Evolutionary conservation across 2,797 vertebrate species (phyloP).

Genomic region (Propithecus deckenii): DNA sequence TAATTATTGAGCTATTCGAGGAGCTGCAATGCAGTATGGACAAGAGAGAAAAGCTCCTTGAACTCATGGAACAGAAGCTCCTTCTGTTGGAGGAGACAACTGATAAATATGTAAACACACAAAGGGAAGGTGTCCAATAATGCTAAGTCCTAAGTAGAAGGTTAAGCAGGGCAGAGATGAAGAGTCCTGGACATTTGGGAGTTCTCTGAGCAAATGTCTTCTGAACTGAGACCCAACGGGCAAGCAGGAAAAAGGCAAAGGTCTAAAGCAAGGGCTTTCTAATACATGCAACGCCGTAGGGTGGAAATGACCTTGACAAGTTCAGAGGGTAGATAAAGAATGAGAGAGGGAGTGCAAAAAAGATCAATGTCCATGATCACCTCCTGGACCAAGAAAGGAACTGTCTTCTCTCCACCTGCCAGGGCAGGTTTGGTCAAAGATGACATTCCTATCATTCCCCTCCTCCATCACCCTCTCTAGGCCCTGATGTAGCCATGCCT

Average conservation of each 20-base stretch:
- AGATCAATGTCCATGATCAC: not conserved
- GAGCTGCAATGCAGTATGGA: not conserved
- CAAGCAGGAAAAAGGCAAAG: not conserved
- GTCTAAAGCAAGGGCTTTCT: not conserved
- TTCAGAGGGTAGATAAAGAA: not conserved
- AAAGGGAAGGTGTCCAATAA: not conserved
- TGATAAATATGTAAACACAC: not conserved
- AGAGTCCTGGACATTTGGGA: not conserved
- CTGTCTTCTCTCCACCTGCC: not conserved
- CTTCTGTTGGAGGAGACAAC: not conserved
- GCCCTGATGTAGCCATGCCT: not conserved
- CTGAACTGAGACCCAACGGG: not conserved
- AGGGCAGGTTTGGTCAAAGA: not conserved
- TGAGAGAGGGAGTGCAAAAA: not conserved
- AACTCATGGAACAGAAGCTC: not conserved
- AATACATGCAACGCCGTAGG: not conserved
- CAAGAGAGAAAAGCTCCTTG: not conserved
- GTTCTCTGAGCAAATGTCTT: not conserved
- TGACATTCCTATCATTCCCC: not conserved
- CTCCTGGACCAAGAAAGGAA: not conserved
- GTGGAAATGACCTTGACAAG: not conserved
- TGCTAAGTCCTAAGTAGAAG: not conserved
- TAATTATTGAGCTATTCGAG: not conserved
- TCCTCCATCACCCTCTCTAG: too few species aligned
- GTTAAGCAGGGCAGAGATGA: not conserved